Percentiles rank a stretch among this genome's conserved stretches.
phyloP scores from a whole-genome alignment of 2,888 invertebrate species.

The Margaritifera margaritifera region DNA sequence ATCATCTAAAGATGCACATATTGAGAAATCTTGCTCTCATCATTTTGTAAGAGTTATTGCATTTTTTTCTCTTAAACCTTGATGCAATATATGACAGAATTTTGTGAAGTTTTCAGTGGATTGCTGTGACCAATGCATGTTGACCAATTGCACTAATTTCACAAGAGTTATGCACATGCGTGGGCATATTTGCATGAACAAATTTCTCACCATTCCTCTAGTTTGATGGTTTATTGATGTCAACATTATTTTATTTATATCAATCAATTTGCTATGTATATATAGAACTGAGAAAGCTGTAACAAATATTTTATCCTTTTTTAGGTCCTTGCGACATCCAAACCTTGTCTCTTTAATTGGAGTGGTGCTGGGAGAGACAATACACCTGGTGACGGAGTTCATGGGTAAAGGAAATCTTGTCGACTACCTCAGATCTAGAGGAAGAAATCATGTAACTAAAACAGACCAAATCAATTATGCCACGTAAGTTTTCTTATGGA shows the following conservation, averaged over 20 bases:
- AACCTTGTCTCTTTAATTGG: slow-evolving; percentile 97
- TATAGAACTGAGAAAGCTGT: too few relatives aligned
- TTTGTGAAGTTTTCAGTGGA: too few relatives aligned
- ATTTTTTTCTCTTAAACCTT: too few relatives aligned
- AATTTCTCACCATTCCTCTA: neutral
- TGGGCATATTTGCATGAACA: too few relatives aligned
- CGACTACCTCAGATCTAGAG: slow-evolving; percentile 96
- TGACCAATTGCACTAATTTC: neutral
- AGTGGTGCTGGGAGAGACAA: slow-evolving; percentile 82
- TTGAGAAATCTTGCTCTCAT: too few relatives aligned
- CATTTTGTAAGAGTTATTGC: too few relatives aligned
- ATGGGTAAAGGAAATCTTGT: slow-evolving; percentile 99
- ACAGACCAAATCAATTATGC: slow-evolving; percentile 98
- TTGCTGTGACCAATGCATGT: too few relatives aligned
- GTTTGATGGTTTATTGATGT: too few relatives aligned
- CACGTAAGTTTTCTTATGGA: slow-evolving; percentile 77
- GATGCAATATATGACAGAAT: too few relatives aligned
- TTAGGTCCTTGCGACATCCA: slow-evolving; percentile 91
- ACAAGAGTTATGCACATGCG: neutral
- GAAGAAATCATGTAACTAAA: slow-evolving; percentile 94
- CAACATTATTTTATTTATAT: neutral
- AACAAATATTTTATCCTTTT: slow-evolving; percentile 34
- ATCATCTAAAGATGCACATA: too few relatives aligned
- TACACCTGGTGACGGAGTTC: slow-evolving; percentile 64
- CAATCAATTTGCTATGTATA: neutral